Evolutionary conservation across 2,113 vertebrate species (phyloP).

Genomic region (Caloenas nicobarica): DNA sequence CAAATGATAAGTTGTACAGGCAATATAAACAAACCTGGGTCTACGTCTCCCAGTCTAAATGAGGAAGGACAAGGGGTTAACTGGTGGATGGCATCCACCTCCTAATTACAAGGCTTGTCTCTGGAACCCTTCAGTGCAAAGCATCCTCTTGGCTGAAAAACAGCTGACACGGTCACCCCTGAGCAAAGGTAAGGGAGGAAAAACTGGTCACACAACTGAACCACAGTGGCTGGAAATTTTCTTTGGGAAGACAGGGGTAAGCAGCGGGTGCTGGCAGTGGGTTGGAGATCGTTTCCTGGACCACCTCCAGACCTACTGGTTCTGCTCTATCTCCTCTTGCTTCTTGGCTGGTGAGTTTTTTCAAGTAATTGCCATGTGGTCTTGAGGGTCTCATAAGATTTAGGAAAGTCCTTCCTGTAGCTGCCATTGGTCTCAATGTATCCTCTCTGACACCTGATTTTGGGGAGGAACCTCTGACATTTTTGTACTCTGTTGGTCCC

Average conservation of each 20-base stretch:
- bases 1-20: not conserved
- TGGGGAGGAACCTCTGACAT: not conserved
- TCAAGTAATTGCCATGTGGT: not conserved
- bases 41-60: not conserved
- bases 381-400: not conserved
- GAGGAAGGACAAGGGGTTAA: not conserved
- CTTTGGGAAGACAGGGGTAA: not conserved
- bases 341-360: not conserved
- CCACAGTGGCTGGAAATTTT: not conserved
- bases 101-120: constrained; percentile 26
- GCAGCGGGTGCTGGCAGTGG: not conserved
- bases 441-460: not conserved
- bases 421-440: not conserved
- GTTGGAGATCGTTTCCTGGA: not conserved
- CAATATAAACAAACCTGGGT: not conserved
- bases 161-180: not conserved
- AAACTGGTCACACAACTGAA: not conserved
- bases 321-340: not conserved
- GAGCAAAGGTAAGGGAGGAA: not conserved
- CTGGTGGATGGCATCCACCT: not conserved
- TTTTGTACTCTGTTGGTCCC: not conserved
- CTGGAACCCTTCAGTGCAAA: not conserved
- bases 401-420: not conserved
- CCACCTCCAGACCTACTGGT: not conserved
- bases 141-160: constrained; percentile 19